Evolutionary conservation across 2,888 invertebrate genomes (phyloP).

Genomic region (Itoplectis maculator): DNA sequence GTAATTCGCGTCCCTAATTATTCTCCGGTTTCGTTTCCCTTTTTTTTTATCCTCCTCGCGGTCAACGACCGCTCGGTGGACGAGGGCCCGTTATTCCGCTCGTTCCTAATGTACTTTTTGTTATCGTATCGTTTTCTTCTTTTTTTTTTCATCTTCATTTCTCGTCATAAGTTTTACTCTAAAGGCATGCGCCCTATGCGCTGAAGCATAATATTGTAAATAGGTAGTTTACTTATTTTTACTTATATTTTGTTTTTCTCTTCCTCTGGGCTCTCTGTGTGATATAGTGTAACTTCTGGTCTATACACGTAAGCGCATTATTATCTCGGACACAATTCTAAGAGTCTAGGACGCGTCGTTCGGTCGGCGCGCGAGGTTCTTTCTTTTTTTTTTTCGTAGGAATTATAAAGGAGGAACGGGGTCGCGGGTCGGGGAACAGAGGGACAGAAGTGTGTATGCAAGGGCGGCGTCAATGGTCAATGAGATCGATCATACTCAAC

Average conservation of each 20-base stretch:
- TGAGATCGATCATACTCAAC: slow-evolving; percentile 82
- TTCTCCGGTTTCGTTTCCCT: slow-evolving; percentile 8
- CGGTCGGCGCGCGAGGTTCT: slow-evolving; percentile 59
- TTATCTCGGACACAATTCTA: slow-evolving; percentile 81
- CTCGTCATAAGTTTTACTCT: slow-evolving; percentile 67
- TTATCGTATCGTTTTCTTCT: slow-evolving; percentile 18
- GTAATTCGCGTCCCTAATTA: slow-evolving; percentile 39
- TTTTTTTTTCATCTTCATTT: slow-evolving; percentile 31
- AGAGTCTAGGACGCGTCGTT: slow-evolving; percentile 77
- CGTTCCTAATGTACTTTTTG: slow-evolving; percentile 55
- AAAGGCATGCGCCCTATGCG: slow-evolving; percentile 80
- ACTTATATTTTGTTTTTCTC: slow-evolving; percentile 70
- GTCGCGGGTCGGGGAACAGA: slow-evolving; percentile 25
- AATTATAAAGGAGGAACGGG: slow-evolving; percentile 53
- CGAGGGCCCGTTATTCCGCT: slow-evolving; percentile 23
- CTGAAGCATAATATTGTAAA: slow-evolving; percentile 81
- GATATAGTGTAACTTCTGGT: slow-evolving; percentile 72
- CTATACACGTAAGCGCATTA: slow-evolving; percentile 83
- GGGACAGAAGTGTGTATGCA: slow-evolving; percentile 51
- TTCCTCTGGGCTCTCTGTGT: slow-evolving; percentile 17
- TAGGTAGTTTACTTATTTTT: slow-evolving; percentile 78
- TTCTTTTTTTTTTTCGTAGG: slow-evolving; percentile 36
- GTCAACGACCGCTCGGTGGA: slow-evolving; percentile 28
- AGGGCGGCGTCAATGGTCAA: slow-evolving; percentile 81
- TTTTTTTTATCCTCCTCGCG: slow-evolving; percentile 22